Base-by-base conservation (phyloP, 2,113 vertebrate species). In the Burhinus bistriatus region DNA sequence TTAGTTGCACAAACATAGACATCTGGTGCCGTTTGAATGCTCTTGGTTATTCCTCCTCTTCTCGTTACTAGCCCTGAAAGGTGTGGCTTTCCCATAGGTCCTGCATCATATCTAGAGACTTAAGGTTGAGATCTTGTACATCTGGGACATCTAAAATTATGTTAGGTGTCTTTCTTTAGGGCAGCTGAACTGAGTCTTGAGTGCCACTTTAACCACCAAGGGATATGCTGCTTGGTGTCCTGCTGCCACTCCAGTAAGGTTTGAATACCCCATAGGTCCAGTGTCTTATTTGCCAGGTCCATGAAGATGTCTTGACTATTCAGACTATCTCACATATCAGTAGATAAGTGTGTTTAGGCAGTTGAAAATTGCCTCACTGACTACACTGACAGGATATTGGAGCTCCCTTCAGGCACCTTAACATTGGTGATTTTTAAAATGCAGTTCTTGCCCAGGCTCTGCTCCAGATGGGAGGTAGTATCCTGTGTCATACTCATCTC, bases 21-120 rank as follows among this genome's bases (percentile, higher is more conserved):
- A 95, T 81, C 93, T 96, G 95, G 84, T 94, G 62, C 62, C 68
- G 85, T 92, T 92, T 86, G 62, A 93, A 61, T 45, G 66, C 54
- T 95, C 54, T 90, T 65, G 38, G 78, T 90, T 89, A 71, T 91
- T 85, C 27, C 27, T 65, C 10, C 11, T 68, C 26, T 30, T 83
- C 79, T 75, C 3, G 2, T 93, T 87, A 82, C 25, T 42, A 61
- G 15, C 36, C n/a, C 61, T 72, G 89, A 91, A 87, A 91, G 47
- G 13, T 71, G n/a, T 68, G 52, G 27, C 34, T 65, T 87, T 89
- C 76, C 36, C 40, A 42, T 32, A 78, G 30, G n/a, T 78, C 40
- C 27, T 72, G 54, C 9, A 72, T 64, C 12, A 2, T 57, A 57
- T 22, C 44, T 65, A 36, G 19, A 76, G 44, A 44, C 22, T 89